phyloP scores from a whole-genome alignment of 2,797 vertebrate genomes.

The Sebastes flavidus region DNA sequence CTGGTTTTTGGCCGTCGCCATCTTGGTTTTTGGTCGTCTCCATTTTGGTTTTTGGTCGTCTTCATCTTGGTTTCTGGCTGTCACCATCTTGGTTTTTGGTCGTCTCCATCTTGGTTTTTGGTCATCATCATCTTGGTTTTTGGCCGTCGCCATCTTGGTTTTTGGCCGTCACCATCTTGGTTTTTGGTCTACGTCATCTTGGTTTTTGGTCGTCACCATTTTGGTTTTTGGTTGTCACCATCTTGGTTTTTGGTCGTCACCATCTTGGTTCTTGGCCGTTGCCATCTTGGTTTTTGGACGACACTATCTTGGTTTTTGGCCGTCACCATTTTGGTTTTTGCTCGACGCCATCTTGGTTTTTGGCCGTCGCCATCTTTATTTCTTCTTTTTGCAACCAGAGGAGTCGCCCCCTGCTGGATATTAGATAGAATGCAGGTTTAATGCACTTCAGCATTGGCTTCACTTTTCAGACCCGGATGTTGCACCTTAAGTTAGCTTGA shows the following conservation, averaged over 20 bases:
- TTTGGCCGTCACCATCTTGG: rapidly evolving
- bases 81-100: rapidly evolving
- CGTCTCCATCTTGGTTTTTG: background rate
- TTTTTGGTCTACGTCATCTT: too few relatives aligned
- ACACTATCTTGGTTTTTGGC: background rate
- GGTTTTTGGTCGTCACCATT: rapidly evolving
- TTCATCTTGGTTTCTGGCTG: rapidly evolving
- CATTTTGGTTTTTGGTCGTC: background rate
- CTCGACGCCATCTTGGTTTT: too few relatives aligned
- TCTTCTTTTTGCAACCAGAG: too few relatives aligned
- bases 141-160: too few relatives aligned
- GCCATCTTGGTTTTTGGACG: background rate
- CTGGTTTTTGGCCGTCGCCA: rapidly evolving
- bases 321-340: background rate
- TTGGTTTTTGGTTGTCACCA: rapidly evolving
- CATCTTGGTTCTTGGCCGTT: background rate
- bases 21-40: rapidly evolving
- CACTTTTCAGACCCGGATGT: too few relatives aligned
- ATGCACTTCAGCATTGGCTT: too few relatives aligned
- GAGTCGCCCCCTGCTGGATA: too few relatives aligned
- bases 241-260: too few relatives aligned
- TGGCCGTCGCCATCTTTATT: too few relatives aligned
- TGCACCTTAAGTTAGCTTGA: too few relatives aligned
- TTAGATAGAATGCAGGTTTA: too few relatives aligned
- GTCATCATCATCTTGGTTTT: background rate